Evolutionary conservation across 2,113 vertebrate species (phyloP), one percentile per base, ranked within the genome.

Genomic region (Microtus richardsoni): DNA sequence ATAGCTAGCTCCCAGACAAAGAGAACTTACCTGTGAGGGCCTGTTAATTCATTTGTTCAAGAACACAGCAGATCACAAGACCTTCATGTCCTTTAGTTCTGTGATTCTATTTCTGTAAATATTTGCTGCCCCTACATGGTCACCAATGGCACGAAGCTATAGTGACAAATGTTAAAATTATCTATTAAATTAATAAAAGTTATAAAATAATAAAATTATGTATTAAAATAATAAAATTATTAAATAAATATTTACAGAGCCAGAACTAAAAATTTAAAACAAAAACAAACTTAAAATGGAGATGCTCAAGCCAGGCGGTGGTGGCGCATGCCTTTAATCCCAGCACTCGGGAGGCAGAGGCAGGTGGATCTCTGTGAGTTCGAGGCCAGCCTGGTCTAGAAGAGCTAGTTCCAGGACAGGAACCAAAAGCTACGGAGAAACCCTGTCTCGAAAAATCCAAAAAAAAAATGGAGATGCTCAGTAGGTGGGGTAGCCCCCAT

Each of bases 31-130:
- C 58, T 54, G 19, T 36, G 13, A 78, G 19, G 10, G 0, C 4
- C 39, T 71, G 21, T 47, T 92, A 74, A 90, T 70, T 28, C 80
- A 92, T 70, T 28, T 84, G 28, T 85, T 90, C 3, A 14, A 64
- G 39, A 41, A 89, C 84, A 93, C 44, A 36, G 12, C 58, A 89
- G 44, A 86, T 91, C 82, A 60, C 28, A 80, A 88, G 28, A 77
- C 28, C 62, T 83, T 84, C 52, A 70, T n/a, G 16, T 92, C 54
- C 80, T 86, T 88, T 21, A 41, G 16, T 77, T 77, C 60, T 66
- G 2, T 89, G n/a, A 49, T 91, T 78, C 79, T 89, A n/a, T 64
- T 64, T 94, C 79, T 58, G n/a, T 74, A 84, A 95, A 92, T 97
- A 92, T 86, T 86, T 52, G 58, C 62, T 91, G 91, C 41, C 4